Percentiles rank a stretch among this genome's conserved stretches.
These are phyloP conservation scores for Phaethon lepturus DNA, from an alignment of 2,113 vertebrate genomes.

Conservation along the genomic window DNA sequence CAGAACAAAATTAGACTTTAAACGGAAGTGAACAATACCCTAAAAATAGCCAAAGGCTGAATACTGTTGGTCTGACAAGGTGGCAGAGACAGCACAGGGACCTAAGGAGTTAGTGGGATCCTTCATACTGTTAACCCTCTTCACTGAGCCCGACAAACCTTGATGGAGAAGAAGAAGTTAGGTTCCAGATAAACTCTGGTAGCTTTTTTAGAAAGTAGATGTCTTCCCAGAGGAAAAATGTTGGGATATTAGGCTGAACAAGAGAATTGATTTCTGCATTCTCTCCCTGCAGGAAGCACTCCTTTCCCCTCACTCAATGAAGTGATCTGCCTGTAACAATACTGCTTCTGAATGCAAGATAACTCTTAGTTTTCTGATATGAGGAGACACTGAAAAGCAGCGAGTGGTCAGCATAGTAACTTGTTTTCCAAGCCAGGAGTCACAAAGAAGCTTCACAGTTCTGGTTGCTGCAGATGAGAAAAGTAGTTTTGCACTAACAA, in stretches of 20 bases:
- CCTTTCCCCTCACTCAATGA: background rate
- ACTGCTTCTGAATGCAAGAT: background rate
- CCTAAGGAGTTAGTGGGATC: background rate
- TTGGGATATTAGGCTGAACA: background rate
- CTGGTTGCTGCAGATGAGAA: background rate
- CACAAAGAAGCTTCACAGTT: background rate
- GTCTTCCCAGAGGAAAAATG: background rate
- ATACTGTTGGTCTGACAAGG: background rate
- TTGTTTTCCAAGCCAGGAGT: background rate
- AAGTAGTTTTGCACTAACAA: background rate
- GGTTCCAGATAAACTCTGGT: background rate
- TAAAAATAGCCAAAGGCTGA: background rate
- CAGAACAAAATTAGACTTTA: background rate
- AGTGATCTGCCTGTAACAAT: background rate
- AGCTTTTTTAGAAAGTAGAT: background rate
- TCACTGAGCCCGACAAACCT: background rate
- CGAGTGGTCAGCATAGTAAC: rapidly evolving
- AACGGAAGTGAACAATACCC: background rate
- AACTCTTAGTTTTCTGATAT: background rate
- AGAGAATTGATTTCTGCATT: background rate
- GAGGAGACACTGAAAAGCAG: background rate
- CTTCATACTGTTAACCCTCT: background rate
- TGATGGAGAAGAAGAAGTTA: background rate
- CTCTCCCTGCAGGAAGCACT: background rate
- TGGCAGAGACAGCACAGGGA: background rate